Percentiles rank a stretch among this genome's conserved stretches.
phyloP scores from a whole-genome alignment of 2,888 invertebrate species.

The Opisthograptis luteolata region DNA sequence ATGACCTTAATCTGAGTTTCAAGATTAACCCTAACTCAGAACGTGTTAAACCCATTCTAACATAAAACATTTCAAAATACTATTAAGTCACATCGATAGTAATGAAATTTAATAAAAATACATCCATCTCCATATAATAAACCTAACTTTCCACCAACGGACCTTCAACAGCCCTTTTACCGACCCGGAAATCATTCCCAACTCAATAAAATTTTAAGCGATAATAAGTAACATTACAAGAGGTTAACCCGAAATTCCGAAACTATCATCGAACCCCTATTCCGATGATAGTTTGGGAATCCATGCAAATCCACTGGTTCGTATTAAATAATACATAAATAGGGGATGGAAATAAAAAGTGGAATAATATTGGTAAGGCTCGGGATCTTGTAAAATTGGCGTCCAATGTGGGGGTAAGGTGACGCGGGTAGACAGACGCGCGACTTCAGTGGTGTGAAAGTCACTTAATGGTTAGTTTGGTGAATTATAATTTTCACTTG shows the following conservation, averaged over 20 bases:
- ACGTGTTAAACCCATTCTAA: no score
- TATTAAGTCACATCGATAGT: not conserved
- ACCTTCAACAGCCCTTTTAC: slow-evolving; percentile 14
- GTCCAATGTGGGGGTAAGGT: slow-evolving; percentile 19
- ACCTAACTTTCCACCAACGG: slow-evolving; percentile 12
- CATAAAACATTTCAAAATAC: no score
- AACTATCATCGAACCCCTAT: slow-evolving; percentile 40
- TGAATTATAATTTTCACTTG: no score
- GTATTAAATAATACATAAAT: slow-evolving; percentile 79
- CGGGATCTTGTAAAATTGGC: slow-evolving; percentile 37
- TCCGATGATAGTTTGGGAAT: slow-evolving; percentile 44
- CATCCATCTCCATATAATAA: slow-evolving; percentile 22
- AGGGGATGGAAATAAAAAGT: slow-evolving; percentile 68
- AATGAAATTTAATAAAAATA: slow-evolving; percentile 10
- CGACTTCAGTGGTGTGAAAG: not conserved
- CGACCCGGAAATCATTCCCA: slow-evolving; percentile 46
- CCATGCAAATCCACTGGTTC: slow-evolving; percentile 71
- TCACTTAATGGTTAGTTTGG: not conserved
- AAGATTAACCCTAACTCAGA: no score
- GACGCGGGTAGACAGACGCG: slow-evolving; percentile 12
- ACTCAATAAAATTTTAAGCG: slow-evolving; percentile 56
- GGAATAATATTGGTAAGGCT: slow-evolving; percentile 70
- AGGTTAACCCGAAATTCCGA: slow-evolving; percentile 44
- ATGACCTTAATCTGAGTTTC: no score
- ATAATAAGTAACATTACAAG: slow-evolving; percentile 54